A percentile compares a stretch with the other conserved stretches of the same genome.
These are phyloP conservation scores for Macrophya alboannulata DNA, from an alignment of 2,888 invertebrate species.

Conservation along the genomic window DNA sequence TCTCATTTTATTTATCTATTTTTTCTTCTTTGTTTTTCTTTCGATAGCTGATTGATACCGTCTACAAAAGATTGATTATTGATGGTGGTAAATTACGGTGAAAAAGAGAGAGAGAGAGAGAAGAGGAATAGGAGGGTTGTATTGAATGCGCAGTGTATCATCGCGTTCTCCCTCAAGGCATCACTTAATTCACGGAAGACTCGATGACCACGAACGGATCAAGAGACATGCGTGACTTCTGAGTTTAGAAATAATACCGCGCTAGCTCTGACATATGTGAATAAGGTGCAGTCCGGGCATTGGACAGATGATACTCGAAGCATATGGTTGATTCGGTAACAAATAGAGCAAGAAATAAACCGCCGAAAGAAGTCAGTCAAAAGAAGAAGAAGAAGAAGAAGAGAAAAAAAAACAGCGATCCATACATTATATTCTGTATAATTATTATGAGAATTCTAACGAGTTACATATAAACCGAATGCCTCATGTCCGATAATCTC, in stretches of 20 bases:
- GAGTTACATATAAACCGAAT: not conserved
- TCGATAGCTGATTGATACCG: slow-evolving; percentile 19
- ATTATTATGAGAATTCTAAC: slow-evolving; percentile 5
- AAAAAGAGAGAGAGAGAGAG: not conserved
- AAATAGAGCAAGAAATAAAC: not conserved
- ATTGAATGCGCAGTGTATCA: not conserved
- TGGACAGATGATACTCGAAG: slow-evolving; percentile 10
- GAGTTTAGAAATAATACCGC: slow-evolving; percentile 36
- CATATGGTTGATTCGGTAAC: slow-evolving; percentile 23
- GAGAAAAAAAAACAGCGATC: not conserved
- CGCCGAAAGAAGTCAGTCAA: not conserved
- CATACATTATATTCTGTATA: not conserved
- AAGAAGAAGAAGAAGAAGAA: not conserved
- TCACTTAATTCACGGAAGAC: slow-evolving; percentile 20
- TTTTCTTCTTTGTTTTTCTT: not conserved
- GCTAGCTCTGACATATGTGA: slow-evolving; percentile 25
- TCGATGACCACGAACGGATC: slow-evolving; percentile 27
- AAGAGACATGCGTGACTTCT: slow-evolving; percentile 54
- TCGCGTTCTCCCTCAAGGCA: slow-evolving; percentile 22
- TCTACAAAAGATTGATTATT: slow-evolving; percentile 43
- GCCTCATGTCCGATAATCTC: not conserved
- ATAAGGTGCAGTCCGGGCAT: not conserved
- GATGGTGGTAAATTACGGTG: slow-evolving; percentile 43
- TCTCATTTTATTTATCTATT: not conserved
- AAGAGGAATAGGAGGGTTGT: slow-evolving; percentile 6